Evolutionary conservation across 2,888 invertebrate species (phyloP).

Genomic region (Carcina quercana): DNA sequence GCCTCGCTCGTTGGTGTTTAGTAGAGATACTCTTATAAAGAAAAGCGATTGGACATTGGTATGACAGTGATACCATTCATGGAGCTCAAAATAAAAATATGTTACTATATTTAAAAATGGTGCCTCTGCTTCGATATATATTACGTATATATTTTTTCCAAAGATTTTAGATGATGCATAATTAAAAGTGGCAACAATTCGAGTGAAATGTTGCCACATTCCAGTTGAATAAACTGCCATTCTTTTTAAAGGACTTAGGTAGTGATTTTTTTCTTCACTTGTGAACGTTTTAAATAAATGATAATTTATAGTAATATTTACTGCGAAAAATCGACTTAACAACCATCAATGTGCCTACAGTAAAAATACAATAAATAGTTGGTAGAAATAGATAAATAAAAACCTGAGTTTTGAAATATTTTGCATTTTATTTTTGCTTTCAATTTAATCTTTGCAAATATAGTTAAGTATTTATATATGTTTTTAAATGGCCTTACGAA

Average conservation of each 20-base stretch:
- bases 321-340: neutral
- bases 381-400: too few relatives aligned
- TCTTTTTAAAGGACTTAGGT: too few relatives aligned
- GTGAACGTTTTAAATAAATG: neutral
- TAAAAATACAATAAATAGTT: too few relatives aligned
- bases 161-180: neutral
- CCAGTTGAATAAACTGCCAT: neutral
- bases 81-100: neutral
- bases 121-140: conserved; percentile 7
- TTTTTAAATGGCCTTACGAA: conserved; percentile 10
- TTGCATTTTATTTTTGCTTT: too few relatives aligned
- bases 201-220: neutral
- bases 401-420: too few relatives aligned
- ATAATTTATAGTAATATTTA: neutral
- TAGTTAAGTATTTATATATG: too few relatives aligned
- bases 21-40: too few relatives aligned
- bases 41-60: too few relatives aligned
- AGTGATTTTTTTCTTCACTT: too few relatives aligned
- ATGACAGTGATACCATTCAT: neutral
- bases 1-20: too few relatives aligned
- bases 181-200: neutral
- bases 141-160: neutral
- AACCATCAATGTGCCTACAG: too few relatives aligned
- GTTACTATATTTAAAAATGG: conserved; percentile 10
- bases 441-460: too few relatives aligned